These are phyloP conservation scores for Tillus elongatus DNA, from an alignment of 2,888 invertebrate species.

Conservation along the genomic window DNA sequence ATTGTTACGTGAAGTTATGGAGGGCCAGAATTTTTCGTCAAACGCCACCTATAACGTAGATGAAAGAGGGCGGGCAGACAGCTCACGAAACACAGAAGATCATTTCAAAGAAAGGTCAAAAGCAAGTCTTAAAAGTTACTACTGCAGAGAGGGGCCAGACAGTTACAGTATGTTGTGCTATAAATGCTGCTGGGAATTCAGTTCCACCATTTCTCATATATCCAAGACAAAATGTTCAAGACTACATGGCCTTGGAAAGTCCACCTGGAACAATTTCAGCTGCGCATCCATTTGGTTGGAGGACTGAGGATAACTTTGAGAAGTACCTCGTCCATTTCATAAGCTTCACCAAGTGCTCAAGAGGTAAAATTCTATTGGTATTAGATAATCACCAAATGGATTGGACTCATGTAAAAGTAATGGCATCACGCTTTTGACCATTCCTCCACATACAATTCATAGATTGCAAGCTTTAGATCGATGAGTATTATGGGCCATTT, in stretches of 20 bases:
- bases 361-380: no score
- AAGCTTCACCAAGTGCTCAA: no score
- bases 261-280: conserved; percentile 18
- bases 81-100: conserved; percentile 13
- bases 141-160: conserved; percentile 12
- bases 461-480: no score
- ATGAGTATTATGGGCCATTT: no score
- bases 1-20: no score
- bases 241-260: conserved; percentile 18
- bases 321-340: conserved; percentile 7
- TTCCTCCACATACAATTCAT: no score
- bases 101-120: conserved; percentile 14
- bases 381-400: no score
- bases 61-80: no score
- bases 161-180: conserved; percentile 14
- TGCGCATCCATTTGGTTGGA: conserved; percentile 3
- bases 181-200: conserved; percentile 16
- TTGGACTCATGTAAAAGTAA: no score
- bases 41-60: no score
- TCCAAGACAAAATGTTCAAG: conserved; percentile 12
- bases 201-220: conserved; percentile 11
- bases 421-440: no score
- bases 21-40: no score
- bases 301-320: conserved; percentile 7
- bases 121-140: conserved; percentile 13